Percentiles rank a stretch among this genome's conserved stretches.
Conservation (phyloP, 2,888 invertebrate genomes). For the Hyles lineata region DNA sequence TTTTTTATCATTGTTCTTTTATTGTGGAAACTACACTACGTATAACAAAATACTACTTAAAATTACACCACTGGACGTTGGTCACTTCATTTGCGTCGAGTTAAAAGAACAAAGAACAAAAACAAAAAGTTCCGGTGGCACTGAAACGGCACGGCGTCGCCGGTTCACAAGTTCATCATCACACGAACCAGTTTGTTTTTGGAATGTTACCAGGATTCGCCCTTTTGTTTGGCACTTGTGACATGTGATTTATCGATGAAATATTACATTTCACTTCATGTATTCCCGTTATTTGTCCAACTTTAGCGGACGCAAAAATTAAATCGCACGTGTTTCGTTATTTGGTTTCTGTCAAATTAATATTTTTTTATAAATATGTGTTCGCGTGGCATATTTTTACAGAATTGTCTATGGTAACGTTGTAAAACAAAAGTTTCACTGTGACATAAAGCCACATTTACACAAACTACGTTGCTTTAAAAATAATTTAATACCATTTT, state of each 20-base stretch:
- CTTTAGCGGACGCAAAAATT: slow-evolving; percentile 37
- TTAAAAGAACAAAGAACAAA: slow-evolving; percentile 79
- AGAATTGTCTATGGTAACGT: slow-evolving; percentile 56
- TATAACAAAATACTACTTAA: slow-evolving; percentile 74
- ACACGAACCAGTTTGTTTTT: slow-evolving; percentile 76
- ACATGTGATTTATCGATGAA: slow-evolving; percentile 40
- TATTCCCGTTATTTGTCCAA: slow-evolving; percentile 35
- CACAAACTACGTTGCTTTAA: neutral
- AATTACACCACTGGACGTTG: slow-evolving; percentile 68
- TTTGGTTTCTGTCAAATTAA: slow-evolving; percentile 61
- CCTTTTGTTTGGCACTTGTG: slow-evolving; percentile 49
- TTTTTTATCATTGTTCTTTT: slow-evolving; percentile 76
- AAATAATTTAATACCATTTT: neutral
- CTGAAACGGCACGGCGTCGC: slow-evolving; percentile 80
- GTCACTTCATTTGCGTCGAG: slow-evolving; percentile 80
- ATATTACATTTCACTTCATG: slow-evolving; percentile 48
- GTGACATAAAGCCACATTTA: slow-evolving; percentile 23
- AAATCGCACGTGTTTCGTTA: slow-evolving; percentile 58
- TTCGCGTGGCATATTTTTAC: slow-evolving; percentile 68
- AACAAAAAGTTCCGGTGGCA: slow-evolving; percentile 76
- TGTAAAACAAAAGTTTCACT: slow-evolving; percentile 33
- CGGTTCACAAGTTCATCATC: slow-evolving; percentile 83
- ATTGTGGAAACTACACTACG: slow-evolving; percentile 78
- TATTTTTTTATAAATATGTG: slow-evolving; percentile 60
- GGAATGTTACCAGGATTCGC: slow-evolving; percentile 78